Evolutionary conservation across 2,113 vertebrate genomes (phyloP).

Genomic region (Sinocyclocheilus maitianheensis): DNA sequence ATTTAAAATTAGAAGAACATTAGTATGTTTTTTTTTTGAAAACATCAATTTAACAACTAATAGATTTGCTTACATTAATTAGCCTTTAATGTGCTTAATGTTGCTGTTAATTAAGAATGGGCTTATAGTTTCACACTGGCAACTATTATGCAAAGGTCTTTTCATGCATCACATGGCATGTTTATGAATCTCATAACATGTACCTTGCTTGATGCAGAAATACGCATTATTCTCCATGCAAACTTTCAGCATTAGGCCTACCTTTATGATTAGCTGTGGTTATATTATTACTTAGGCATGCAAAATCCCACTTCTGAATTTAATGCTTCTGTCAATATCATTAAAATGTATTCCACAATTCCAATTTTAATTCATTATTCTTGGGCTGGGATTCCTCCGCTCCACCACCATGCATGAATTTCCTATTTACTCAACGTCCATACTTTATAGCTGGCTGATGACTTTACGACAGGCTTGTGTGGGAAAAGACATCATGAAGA

Average conservation of each 20-base stretch:
- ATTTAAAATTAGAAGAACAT: background rate
- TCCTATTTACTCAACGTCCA: slow-evolving; percentile 37
- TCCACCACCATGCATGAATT: slow-evolving; percentile 19
- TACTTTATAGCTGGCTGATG: slow-evolving; percentile 27
- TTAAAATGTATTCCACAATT: slow-evolving; percentile 41
- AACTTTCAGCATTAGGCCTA: background rate
- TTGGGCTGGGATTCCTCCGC: background rate
- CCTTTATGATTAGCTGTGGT: slow-evolving; percentile 11
- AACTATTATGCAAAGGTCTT: background rate
- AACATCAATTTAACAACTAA: background rate
- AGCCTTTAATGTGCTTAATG: background rate
- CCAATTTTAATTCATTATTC: slow-evolving; percentile 31
- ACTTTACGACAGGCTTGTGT: slow-evolving; percentile 39
- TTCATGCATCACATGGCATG: slow-evolving; percentile 4
- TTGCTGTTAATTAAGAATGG: slow-evolving; percentile 6
- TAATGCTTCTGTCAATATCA: slow-evolving; percentile 26
- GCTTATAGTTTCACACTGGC: background rate
- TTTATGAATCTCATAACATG: background rate
- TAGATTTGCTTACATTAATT: slow-evolving; percentile 7
- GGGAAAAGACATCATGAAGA: slow-evolving; percentile 46
- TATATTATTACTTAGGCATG: slow-evolving; percentile 13
- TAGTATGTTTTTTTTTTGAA: background rate
- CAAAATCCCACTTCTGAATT: background rate
- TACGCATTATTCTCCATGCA: background rate
- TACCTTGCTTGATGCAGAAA: background rate